A percentile compares a stretch with the other conserved stretches of the same genome.
These are phyloP conservation scores for Caenorhabditis panamensis DNA, from an alignment of 2,888 invertebrate species.

Conservation along the genomic window DNA sequence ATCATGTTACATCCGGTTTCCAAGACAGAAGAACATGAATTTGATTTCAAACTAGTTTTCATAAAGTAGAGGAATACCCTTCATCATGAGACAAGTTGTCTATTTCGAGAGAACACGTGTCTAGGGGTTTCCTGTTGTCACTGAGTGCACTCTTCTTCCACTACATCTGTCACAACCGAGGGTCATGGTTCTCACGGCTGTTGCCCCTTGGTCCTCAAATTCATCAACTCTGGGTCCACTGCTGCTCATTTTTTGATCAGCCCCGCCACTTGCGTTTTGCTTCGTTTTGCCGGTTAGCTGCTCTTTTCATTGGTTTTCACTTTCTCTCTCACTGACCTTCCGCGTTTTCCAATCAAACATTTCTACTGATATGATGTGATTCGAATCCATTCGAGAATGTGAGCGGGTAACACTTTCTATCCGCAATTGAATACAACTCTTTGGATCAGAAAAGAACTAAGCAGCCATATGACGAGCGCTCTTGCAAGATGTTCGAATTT, in stretches of 20 bases:
- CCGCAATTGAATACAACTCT: slow-evolving; percentile 13
- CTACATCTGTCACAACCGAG: slow-evolving; percentile 6
- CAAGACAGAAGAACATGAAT: no score
- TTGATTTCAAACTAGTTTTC: background rate
- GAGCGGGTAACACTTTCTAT: slow-evolving; percentile 6
- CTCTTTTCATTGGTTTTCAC: slow-evolving; percentile 7
- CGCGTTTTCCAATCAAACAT: background rate
- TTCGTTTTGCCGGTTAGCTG: background rate
- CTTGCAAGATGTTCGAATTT: background rate
- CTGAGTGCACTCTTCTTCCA: background rate
- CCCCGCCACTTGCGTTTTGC: slow-evolving; percentile 4
- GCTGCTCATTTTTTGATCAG: slow-evolving; percentile 27
- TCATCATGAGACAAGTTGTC: background rate
- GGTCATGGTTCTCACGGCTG: slow-evolving; percentile 26
- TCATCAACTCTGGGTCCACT: slow-evolving; percentile 12
- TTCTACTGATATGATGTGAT: slow-evolving; percentile 29
- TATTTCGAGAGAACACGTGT: slow-evolving; percentile 1
- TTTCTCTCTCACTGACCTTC: background rate
- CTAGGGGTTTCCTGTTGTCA: background rate
- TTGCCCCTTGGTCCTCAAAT: slow-evolving; percentile 12
- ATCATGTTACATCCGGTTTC: no score
- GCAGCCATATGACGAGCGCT: no score
- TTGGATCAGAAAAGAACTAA: no score
- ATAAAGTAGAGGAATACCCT: background rate
- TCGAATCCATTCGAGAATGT: no score